These are phyloP conservation scores for Procambarus virginalis DNA, from an alignment of 1,140 invertebrate species.

Conservation along the genomic window DNA sequence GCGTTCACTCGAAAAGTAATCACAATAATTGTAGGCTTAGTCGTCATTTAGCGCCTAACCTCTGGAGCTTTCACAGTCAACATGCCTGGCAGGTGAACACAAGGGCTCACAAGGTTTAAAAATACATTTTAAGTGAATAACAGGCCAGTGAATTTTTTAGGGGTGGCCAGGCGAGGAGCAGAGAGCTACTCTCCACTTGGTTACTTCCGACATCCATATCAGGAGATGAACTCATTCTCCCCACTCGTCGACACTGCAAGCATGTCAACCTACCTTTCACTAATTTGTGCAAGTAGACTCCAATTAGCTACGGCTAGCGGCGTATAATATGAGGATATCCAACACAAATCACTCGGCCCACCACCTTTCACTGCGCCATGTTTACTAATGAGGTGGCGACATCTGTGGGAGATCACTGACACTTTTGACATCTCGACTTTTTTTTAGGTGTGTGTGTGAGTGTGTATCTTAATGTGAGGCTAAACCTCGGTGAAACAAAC, in stretches of 20 bases:
- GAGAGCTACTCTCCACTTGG: background rate
- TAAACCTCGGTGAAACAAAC: background rate
- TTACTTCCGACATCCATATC: slow-evolving; percentile 3
- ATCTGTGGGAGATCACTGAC: slow-evolving; percentile 16
- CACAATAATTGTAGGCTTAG: too few species aligned
- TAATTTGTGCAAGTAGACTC: background rate
- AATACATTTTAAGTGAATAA: background rate
- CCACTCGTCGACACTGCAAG: background rate
- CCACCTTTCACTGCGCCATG: slow-evolving; percentile 44
- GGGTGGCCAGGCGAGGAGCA: background rate
- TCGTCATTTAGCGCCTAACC: too few species aligned
- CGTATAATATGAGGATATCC: background rate
- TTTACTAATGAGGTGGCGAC: slow-evolving; percentile 50
- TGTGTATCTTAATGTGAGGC: background rate
- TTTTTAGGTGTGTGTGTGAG: background rate
- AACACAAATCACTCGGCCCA: slow-evolving; percentile 14
- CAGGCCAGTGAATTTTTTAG: background rate
- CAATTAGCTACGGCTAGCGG: background rate
- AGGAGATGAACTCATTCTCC: background rate
- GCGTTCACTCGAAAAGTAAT: too few species aligned
- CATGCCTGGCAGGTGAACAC: too few species aligned
- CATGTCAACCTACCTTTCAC: slow-evolving; percentile 14
- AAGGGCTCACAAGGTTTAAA: too few species aligned
- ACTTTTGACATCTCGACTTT: background rate
- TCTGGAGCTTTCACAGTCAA: too few species aligned